Evolutionary conservation across 2,113 vertebrate genomes (phyloP).

Genomic region (Platichthys stellatus): DNA sequence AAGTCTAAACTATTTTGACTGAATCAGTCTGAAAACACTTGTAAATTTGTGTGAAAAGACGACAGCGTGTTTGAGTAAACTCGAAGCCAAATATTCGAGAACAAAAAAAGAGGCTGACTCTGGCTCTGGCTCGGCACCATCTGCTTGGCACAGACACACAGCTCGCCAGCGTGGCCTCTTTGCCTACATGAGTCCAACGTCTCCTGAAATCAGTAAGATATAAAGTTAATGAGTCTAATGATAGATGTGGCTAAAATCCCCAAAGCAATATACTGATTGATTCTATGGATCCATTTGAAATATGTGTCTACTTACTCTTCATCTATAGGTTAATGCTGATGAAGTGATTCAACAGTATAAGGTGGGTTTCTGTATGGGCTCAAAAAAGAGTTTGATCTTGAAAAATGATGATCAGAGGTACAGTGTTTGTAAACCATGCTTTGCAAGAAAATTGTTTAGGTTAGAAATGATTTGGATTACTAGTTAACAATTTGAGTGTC

Average conservation of each 20-base stretch:
- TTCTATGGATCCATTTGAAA: not conserved
- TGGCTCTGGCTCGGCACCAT: constrained; percentile 23
- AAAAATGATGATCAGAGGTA: not conserved
- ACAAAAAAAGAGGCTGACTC: not conserved
- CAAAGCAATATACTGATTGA: not conserved
- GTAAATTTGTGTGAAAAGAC: constrained; percentile 42
- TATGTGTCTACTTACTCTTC: not conserved
- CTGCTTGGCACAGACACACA: constrained; percentile 30
- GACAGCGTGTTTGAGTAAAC: constrained; percentile 19
- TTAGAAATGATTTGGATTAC: too few relatives aligned
- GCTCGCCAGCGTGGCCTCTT: not conserved
- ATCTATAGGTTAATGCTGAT: not conserved
- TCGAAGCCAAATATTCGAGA: constrained; percentile 41
- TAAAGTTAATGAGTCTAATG: not conserved
- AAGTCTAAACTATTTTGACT: constrained; percentile 38
- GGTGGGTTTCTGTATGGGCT: not conserved
- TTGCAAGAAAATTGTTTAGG: too few relatives aligned
- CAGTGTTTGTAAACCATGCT: not conserved
- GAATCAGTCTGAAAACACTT: constrained; percentile 39
- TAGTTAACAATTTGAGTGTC: not conserved
- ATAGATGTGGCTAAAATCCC: not conserved
- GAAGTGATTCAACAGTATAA: not conserved
- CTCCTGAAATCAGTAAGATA: constrained; percentile 8
- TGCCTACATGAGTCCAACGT: not conserved
- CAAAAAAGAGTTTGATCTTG: too few relatives aligned